These are phyloP conservation scores for Ectemnius cavifrons DNA, from an alignment of 2,888 invertebrate genomes.

Conservation along the genomic window DNA sequence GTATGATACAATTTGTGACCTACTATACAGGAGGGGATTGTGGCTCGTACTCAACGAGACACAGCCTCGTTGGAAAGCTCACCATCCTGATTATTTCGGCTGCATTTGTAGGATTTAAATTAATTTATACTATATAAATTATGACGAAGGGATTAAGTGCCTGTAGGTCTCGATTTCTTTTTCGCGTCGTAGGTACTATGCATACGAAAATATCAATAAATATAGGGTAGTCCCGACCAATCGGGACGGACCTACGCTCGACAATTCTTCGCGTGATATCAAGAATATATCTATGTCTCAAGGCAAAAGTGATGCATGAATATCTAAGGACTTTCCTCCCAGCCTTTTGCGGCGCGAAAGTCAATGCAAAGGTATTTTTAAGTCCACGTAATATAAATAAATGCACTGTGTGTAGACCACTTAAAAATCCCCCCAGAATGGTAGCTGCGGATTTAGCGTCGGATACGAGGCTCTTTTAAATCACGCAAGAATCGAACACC, in stretches of 20 bases:
- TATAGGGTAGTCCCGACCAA: constrained; percentile 41
- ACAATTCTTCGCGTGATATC: constrained; percentile 47
- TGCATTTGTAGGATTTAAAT: no score
- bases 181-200: constrained; percentile 21
- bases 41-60: background rate
- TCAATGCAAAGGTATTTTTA: constrained; percentile 28
- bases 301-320: constrained; percentile 40
- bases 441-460: constrained; percentile 19
- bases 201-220: constrained; percentile 59
- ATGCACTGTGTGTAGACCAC: constrained; percentile 46
- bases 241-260: constrained; percentile 35
- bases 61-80: no score
- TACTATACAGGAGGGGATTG: background rate
- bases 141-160: constrained; percentile 7
- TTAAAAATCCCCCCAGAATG: constrained; percentile 33
- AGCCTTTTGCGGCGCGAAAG: constrained; percentile 24
- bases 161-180: no score
- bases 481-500: no score
- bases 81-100: no score
- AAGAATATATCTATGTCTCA: constrained; percentile 52
- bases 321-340: constrained; percentile 24
- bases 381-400: constrained; percentile 47
- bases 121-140: constrained; percentile 12
- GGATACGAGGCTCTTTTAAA: no score
- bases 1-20: constrained; percentile 3